These are phyloP conservation scores for Cetoscarus ocellatus DNA, from an alignment of 2,797 vertebrate species.

Conservation along the genomic window DNA sequence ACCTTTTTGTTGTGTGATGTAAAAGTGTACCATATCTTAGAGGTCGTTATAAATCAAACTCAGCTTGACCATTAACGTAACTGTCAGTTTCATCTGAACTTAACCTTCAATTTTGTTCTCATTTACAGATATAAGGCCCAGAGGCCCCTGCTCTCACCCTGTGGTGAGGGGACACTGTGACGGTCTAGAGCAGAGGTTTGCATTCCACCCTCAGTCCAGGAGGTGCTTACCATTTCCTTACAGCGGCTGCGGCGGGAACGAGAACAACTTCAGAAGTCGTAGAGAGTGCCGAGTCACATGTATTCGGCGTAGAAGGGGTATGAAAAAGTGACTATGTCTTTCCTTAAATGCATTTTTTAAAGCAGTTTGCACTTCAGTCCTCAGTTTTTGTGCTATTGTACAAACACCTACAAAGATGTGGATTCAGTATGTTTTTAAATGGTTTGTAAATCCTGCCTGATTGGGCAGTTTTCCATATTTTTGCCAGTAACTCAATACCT, in stretches of 20 bases:
- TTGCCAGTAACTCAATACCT: too few species aligned
- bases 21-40: too few species aligned
- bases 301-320: constrained; percentile 79
- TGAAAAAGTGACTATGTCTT: background rate
- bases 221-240: constrained; percentile 87
- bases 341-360: background rate
- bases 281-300: constrained; percentile 86
- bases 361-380: background rate
- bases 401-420: too few species aligned
- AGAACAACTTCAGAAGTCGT: constrained; percentile 89
- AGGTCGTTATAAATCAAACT: too few species aligned
- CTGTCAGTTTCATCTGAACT: background rate
- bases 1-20: too few species aligned
- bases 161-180: constrained; percentile 84
- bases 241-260: constrained; percentile 92
- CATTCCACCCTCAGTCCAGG: constrained; percentile 76
- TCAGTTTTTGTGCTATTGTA: background rate
- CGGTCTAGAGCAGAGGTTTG: constrained; percentile 80
- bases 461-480: too few species aligned
- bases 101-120: background rate
- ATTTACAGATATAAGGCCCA: constrained; percentile 48
- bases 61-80: too few species aligned
- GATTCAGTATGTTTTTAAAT: too few species aligned
- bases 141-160: constrained; percentile 77
- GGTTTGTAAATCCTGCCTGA: too few species aligned